Evolutionary conservation across 2,888 invertebrate genomes (phyloP), one percentile per base, ranked within the genome.

Genomic region (Chrysodeixis includens): DNA sequence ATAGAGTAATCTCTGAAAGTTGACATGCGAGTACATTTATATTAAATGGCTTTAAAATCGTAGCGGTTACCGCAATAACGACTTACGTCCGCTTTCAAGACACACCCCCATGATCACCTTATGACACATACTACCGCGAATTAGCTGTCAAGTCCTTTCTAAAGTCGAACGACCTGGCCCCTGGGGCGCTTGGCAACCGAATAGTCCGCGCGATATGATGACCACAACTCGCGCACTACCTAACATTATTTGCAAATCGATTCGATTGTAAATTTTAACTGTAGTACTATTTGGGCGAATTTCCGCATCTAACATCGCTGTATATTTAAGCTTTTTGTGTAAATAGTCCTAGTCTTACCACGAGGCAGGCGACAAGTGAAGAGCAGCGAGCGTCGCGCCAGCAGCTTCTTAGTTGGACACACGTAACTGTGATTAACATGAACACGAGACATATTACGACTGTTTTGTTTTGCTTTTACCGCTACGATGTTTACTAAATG

Each of bases 291-390:
- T 90, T 93, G 90, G 90, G 90, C 90, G 89, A 92, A 91, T 90
- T 93, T 91, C 89, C 90, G 93, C 94, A 93, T 93, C 93, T 94
- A 94, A 94, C 94, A 93, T 89, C 86, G 94, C 94, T 94, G 94
- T 95, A 94, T 87, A 95, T 93, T 88, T 89, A 88, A 94, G 94
- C 94, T 95, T 95, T 95, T 93, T 95, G 93, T 95, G 94, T 94
- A 93, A 91, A 93, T 93, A 94, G 90, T 88, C 88, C 82, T 92
- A 91, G 89, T 88, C 79, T 81, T 84, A 79, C 84, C 77, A 76
- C 82, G 81, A 83, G 86, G 81, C 86, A 79, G 84, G 83, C 76
- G 81, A 71, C 86, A 81, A 65, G 83, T 64, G 87, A 76, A 83
- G 86, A 84, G 64, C 88, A 72, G 64, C 88, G 85, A 86, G 86